A percentile compares a stretch with the other conserved stretches of the same genome.
Evolutionary conservation across 1,140 invertebrate species (phyloP).

Genomic region (Drosophila trapezifrons): DNA sequence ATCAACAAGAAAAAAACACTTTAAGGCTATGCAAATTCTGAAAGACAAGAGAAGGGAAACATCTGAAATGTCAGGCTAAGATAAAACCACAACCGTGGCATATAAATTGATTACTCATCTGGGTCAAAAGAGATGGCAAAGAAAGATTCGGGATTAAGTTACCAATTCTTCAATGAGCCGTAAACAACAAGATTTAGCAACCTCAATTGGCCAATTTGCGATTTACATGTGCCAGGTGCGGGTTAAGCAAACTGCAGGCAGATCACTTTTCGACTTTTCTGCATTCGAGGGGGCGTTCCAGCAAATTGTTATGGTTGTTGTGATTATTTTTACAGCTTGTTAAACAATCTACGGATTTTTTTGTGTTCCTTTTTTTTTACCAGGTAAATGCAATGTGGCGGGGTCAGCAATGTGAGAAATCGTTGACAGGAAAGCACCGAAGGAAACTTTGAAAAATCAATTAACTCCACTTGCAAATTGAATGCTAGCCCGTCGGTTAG

Average conservation of each 20-base stretch:
- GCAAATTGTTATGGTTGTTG: slow-evolving; percentile 61
- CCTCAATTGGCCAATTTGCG: slow-evolving; percentile 38
- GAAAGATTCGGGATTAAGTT: slow-evolving; percentile 45
- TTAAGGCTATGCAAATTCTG: slow-evolving; percentile 39
- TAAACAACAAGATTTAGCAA: slow-evolving; percentile 51
- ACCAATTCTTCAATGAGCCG: slow-evolving; percentile 53
- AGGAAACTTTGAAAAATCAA: slow-evolving; percentile 18
- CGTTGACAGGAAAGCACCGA: slow-evolving; percentile 7
- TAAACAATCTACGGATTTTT: slow-evolving; percentile 39
- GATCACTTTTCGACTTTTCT: slow-evolving; percentile 21
- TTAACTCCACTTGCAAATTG: slow-evolving; percentile 14
- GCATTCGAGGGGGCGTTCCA: slow-evolving; percentile 46
- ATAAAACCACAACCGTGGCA: background rate
- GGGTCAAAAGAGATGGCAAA: slow-evolving; percentile 45
- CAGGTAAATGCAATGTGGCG: slow-evolving; percentile 14
- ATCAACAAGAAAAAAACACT: slow-evolving; percentile 5
- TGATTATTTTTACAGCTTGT: slow-evolving; percentile 63
- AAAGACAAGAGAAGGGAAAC: slow-evolving; percentile 4
- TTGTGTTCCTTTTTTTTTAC: slow-evolving; percentile 8
- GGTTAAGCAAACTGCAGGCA: slow-evolving; percentile 23
- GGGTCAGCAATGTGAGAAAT: slow-evolving; percentile 22
- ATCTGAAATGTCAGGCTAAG: background rate
- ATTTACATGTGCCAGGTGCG: slow-evolving; percentile 20
- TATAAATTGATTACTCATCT: slow-evolving; percentile 48
- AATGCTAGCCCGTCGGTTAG: slow-evolving; percentile 1